Base-by-base conservation (phyloP, 1,140 invertebrate genomes). In the Drosophila orena region DNA sequence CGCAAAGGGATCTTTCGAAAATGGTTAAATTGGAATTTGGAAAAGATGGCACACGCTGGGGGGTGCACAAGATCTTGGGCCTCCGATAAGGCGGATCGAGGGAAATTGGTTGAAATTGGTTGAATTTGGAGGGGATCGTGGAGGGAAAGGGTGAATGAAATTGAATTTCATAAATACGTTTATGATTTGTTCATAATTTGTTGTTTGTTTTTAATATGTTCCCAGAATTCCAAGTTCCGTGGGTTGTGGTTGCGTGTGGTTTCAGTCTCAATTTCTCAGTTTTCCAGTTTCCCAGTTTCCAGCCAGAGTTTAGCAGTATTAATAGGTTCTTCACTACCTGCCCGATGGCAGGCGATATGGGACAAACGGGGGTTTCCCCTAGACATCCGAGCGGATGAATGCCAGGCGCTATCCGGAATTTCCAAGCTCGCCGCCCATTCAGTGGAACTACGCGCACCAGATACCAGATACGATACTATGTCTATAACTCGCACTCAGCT, bases 31-130 rank as follows among this genome's bases (percentile, higher is more conserved):
- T 70, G 64, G 64, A 57, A 70, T 58, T 61, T 40, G 22, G 52
- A 37, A 38, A 78, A 81, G 64, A 86, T 90, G 85, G 85, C 85
- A 90, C 85, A 90, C 85, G 85, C 81, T 90, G 85, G 85, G 85
- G 85, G 85, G 84, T 89, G 83, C 61, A 72, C 40, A 34, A 49
- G 54, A 90, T 89, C 76, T 89, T 44, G 34, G 30, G 59, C 17
- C 58, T 49, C 27, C 44, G 85, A 90, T 84, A 90, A 89, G 72
- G 30, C 22, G 7, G 14, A 17, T 46, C 46, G 24, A 10, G 27
- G 47, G 24, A 44, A 44, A 37, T 20, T 24, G 24, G 55, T 40
- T 40, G 54, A 73, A 35, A 59, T 27, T 56, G 55, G 60, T 50
- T 47, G 60, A n/a, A 59, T 66, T 59, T 17, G 38, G 30, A 54